These are phyloP conservation scores for Cephus pygmeus DNA, from an alignment of 2,888 invertebrate species.

Conservation along the genomic window DNA sequence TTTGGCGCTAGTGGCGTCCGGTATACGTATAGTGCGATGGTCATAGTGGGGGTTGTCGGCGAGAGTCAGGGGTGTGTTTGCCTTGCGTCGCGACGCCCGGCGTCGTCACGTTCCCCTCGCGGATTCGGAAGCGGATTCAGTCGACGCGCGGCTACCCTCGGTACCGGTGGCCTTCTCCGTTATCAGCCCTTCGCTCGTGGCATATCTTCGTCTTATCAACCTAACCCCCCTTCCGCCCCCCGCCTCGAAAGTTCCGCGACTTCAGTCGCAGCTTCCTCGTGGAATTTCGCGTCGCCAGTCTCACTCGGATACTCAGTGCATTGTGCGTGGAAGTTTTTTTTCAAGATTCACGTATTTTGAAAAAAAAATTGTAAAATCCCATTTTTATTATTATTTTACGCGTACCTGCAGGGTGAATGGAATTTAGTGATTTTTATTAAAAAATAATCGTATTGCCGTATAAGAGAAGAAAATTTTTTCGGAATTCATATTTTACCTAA, in stretches of 20 bases:
- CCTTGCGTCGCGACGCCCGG: slow-evolving; percentile 33
- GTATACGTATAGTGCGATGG: background rate
- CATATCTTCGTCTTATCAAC: background rate
- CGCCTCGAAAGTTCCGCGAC: background rate
- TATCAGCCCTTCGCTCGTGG: slow-evolving; percentile 6
- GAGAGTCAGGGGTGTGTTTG: slow-evolving; percentile 25
- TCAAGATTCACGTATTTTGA: background rate
- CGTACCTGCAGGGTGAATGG: background rate
- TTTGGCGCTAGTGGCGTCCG: slow-evolving; percentile 20
- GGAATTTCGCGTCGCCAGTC: background rate
- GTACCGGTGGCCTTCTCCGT: slow-evolving; percentile 19
- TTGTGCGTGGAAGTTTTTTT: background rate
- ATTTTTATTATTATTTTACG: background rate
- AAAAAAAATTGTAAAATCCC: background rate
- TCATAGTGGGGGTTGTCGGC: slow-evolving; percentile 20
- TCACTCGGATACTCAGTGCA: background rate
- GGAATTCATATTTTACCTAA: background rate
- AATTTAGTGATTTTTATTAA: background rate
- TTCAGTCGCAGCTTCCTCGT: background rate
- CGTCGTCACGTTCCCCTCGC: slow-evolving; percentile 35
- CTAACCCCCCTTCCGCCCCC: background rate
- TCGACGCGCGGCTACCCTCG: slow-evolving; percentile 50
- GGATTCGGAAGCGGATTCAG: slow-evolving; percentile 48
- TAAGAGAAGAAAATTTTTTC: no score
- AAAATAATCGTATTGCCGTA: fast-evolving